Percentiles rank a stretch among this genome's conserved stretches.
phyloP scores from a whole-genome alignment of 2,113 vertebrate species.

The Amblyopsis rosae region DNA sequence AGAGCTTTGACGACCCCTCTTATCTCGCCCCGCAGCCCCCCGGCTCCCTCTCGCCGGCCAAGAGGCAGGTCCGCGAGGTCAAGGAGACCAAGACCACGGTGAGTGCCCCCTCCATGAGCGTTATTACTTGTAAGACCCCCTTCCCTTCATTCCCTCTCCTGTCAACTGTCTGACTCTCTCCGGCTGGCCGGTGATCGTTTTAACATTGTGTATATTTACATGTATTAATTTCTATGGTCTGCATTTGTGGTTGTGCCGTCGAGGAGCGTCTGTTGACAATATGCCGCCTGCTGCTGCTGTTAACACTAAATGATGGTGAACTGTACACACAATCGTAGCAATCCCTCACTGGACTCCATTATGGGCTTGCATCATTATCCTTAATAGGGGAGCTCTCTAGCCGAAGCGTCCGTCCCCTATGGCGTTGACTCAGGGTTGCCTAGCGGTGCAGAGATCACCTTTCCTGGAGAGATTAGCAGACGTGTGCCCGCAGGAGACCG shows the following conservation, averaged over 20 bases:
- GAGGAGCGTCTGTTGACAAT: background rate
- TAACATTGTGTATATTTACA: no score
- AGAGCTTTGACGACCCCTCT: slow-evolving; percentile 84
- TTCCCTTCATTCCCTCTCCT: background rate
- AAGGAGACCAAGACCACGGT: slow-evolving; percentile 87
- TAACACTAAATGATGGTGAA: background rate
- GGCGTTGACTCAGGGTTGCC: slow-evolving; percentile 11
- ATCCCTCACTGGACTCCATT: slow-evolving; percentile 8
- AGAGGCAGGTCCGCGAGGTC: slow-evolving; percentile 82
- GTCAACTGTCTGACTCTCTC: background rate
- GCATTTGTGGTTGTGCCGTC: background rate
- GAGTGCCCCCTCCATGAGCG: slow-evolving; percentile 61
- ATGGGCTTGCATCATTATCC: slow-evolving; percentile 8
- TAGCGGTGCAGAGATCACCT: no score
- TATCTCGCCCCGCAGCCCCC: slow-evolving; percentile 86
- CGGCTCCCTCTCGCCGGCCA: slow-evolving; percentile 83
- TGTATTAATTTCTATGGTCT: no score
- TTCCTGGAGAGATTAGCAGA: no score
- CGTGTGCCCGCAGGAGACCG: no score
- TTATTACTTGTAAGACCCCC: no score
- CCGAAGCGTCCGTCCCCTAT: slow-evolving; percentile 7
- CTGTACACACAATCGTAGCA: slow-evolving; percentile 12
- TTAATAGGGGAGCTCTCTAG: slow-evolving; percentile 30
- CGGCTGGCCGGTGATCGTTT: no score
- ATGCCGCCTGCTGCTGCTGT: no score